A percentile compares a stretch with the other conserved stretches of the same genome.
Conservation (phyloP, 2,888 invertebrate genomes). For the Mayetiola destructor region DNA sequence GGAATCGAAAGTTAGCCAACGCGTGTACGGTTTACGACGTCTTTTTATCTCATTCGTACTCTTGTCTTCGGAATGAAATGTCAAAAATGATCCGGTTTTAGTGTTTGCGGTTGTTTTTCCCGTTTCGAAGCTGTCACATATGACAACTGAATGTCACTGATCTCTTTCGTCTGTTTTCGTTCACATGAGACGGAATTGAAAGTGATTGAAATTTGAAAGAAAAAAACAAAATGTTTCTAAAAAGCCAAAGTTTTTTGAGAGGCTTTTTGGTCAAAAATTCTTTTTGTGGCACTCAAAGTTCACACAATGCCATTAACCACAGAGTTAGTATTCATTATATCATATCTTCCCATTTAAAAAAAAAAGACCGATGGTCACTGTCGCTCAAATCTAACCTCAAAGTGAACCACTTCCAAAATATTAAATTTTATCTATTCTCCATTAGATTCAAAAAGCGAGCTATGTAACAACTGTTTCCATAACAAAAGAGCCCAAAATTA, state of each 20-base stretch:
- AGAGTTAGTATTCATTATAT: neutral
- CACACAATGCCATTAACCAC: neutral
- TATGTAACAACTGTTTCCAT: slow-evolving; percentile 26
- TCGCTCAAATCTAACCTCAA: neutral
- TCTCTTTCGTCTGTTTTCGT: too few species aligned
- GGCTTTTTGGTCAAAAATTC: neutral
- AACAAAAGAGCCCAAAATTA: slow-evolving; percentile 15
- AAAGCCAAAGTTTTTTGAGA: neutral
- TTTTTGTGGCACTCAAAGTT: too few species aligned
- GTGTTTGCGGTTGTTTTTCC: slow-evolving; percentile 4
- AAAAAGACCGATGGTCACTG: too few species aligned
- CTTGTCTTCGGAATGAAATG: neutral
- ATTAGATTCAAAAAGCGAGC: neutral
- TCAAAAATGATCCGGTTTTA: too few species aligned
- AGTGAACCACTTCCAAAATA: neutral
- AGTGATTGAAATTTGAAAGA: neutral
- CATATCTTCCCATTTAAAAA: neutral
- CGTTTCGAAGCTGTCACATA: neutral
- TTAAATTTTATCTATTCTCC: neutral
- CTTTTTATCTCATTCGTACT: neutral
- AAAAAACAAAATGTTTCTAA: neutral
- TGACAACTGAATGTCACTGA: slow-evolving; percentile 1
- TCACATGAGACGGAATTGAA: neutral
- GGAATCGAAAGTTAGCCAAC: neutral
- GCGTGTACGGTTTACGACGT: slow-evolving; percentile 9